phyloP scores from a whole-genome alignment of 37 sponge, comb jelly and placozoan species.

The Chondrosia reniformis region DNA sequence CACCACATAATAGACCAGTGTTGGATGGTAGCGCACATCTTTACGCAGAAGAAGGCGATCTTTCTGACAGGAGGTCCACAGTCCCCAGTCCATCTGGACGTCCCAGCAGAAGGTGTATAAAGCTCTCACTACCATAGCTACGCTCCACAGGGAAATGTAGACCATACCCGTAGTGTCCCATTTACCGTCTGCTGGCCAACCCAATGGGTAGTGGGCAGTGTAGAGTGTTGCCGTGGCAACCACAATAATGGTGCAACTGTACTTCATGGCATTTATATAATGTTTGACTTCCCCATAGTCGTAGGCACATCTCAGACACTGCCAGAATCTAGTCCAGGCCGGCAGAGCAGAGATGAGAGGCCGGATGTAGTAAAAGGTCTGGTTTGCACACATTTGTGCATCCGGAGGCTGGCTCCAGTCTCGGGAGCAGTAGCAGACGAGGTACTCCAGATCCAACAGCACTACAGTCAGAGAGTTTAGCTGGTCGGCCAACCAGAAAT shows the following conservation, averaged over 20 bases:
- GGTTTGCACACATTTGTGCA: conserved; percentile 18
- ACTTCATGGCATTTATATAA: conserved; percentile 90
- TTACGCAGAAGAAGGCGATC: conserved; percentile 40
- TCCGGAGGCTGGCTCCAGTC: neutral
- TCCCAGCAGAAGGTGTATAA: conserved; percentile 94
- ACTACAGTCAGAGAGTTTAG: conserved; percentile 84
- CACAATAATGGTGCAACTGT: conserved; percentile 83
- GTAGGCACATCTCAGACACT: conserved; percentile 84
- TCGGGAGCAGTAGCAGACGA: conserved; percentile 55
- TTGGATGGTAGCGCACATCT: conserved; percentile 53
- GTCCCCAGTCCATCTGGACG: conserved; percentile 92
- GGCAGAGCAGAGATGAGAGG: conserved; percentile 86
- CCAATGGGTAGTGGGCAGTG: conserved; percentile 17
- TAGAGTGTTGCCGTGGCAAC: conserved; percentile 69
- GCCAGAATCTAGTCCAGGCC: conserved; percentile 84
- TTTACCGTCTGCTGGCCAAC: neutral
- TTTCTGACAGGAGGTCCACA: conserved; percentile 19
- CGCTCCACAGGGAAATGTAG: conserved; percentile 45
- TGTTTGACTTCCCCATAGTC: conserved; percentile 70
- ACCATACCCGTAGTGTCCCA: conserved; percentile 29
- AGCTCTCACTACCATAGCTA: conserved; percentile 53
- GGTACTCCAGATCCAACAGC: conserved; percentile 83
- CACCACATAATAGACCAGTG: conserved; percentile 58
- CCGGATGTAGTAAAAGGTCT: conserved; percentile 48
- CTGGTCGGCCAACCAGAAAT: conserved; percentile 97